Base-by-base conservation (phyloP, 2,113 vertebrate species). In the Dicrurus megarhynchus region DNA sequence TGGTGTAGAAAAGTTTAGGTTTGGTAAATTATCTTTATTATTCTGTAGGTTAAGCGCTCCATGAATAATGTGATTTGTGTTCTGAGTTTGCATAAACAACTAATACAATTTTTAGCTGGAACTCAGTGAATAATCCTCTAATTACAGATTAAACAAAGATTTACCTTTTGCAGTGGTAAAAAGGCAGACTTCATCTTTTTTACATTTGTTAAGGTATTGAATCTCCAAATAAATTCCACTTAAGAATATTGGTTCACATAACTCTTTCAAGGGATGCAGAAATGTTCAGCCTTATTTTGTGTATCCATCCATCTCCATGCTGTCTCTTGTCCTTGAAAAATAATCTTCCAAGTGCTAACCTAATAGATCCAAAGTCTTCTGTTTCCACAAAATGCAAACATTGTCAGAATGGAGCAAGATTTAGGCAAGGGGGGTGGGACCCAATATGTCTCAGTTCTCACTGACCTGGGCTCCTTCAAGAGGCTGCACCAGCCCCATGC, bases 51-150 rank as follows among this genome's bases (percentile, higher is more conserved):
- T 55, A 90, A 73, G 49, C 84, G 42, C 19, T 69, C 9, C 7
- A 11, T 27, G 7, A 53, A 5, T 53, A 56, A 59, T 44, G 15
- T 37, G 19, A n/a, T 75, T 81, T 83, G 35, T 95, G 41, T 92
- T 88, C 49, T 77, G 55, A 80, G 64, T 71, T 83, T 76, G n/a
- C 46, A 44, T 96, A 84, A 95, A 59, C 12, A 56, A 41, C 33
- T 65, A n/a, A 39, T n/a, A 64, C 22, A 57, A 7, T 30, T 88
- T 88, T 16, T 50, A 61, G 11, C 1, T 14, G 46, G 23, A 74
- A 86, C 12, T 70, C 32, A 1, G 21, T 41, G 67, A 80, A 41
- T 79, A 83, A 86, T 42, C 42, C 23, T 82, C 33, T 59, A 20
- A 75, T 52, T 73, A 35, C 49, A 56, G 35, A 41, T 92, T 79